These are phyloP conservation scores for Strix aluco DNA, from an alignment of 2,113 vertebrate genomes.

Conservation along the genomic window DNA sequence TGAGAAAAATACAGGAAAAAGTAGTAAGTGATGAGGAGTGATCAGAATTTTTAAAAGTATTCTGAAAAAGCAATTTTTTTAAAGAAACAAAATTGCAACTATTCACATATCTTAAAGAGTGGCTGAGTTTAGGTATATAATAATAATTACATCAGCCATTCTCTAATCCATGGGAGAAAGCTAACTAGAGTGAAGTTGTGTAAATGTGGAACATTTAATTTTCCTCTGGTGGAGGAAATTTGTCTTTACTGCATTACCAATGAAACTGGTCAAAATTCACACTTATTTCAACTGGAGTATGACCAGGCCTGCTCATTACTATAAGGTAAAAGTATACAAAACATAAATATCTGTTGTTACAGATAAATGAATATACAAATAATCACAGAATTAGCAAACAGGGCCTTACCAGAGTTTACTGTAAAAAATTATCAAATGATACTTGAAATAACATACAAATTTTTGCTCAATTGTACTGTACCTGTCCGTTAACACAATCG, in stretches of 20 bases:
- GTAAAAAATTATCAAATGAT: background rate
- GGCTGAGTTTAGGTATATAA: background rate
- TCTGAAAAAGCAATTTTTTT: background rate
- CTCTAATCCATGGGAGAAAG: background rate
- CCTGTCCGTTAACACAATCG: conserved; percentile 88
- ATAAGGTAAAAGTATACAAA: background rate
- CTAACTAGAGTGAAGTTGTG: background rate
- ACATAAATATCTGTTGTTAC: background rate
- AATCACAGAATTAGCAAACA: background rate
- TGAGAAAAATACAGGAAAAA: background rate
- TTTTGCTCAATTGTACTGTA: conserved; percentile 65
- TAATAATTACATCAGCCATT: background rate
- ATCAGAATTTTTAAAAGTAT: background rate
- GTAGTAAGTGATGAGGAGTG: background rate
- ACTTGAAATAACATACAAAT: background rate
- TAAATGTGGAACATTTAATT: background rate
- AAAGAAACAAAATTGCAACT: background rate
- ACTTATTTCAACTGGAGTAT: background rate
- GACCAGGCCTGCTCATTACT: background rate
- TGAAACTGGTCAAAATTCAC: background rate
- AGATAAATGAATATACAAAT: background rate
- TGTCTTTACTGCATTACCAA: background rate
- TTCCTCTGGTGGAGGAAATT: background rate
- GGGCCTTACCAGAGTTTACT: background rate
- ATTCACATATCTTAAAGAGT: background rate